Base-by-base conservation (phyloP, 2,797 vertebrate genomes). In the Rhinophrynus dorsalis region DNA sequence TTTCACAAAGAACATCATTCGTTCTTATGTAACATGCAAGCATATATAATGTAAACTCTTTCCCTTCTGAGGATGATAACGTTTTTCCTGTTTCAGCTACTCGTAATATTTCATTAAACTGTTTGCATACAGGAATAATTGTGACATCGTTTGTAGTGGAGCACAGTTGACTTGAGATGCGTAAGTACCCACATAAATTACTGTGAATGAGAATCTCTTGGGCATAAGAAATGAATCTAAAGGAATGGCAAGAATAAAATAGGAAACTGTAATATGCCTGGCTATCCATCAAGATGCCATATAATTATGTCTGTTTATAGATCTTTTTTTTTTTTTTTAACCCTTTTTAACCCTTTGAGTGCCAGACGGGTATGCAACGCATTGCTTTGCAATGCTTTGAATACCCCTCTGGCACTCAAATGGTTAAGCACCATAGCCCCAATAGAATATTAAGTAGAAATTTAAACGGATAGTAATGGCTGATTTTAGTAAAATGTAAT, bases 121-220 rank as follows among this genome's bases (percentile, higher is more conserved):
- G 68, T 72, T 72, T 72, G 37, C 68, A 64, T n/a, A 72, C 68
- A 72, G 68, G 6, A 72, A 40, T 71, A 65, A 72, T 72, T 64
- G 68, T 72, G 60, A 30, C 60, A 63, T 27, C 59, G 68, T 47
- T 71, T 72, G 68, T 72, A 64, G 60, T 64, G 60, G 68, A 57
- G 61, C 52, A 33, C 52, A 72, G 60, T 72, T 65, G 52, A 64
- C 68, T 57, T 51, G 61, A 71, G 45, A 61, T 64, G 68, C 58
- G 47, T 71, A 71, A 72, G 68, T 72, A 72, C 60, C 68, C 44
- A 58, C 60, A 71, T 64, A 72, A 72, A 64, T 64, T 64, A 72
- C 40, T 21, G 51, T 57, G 50, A 64, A 72, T 48, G 42, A 72
- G 68, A 50, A 50, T 57, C 68, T 72, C 60, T 57, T 64, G 68